A percentile compares a stretch with the other conserved stretches of the same genome.
Conservation (phyloP, 2,797 vertebrate species). For the Tarsius wallacei region DNA sequence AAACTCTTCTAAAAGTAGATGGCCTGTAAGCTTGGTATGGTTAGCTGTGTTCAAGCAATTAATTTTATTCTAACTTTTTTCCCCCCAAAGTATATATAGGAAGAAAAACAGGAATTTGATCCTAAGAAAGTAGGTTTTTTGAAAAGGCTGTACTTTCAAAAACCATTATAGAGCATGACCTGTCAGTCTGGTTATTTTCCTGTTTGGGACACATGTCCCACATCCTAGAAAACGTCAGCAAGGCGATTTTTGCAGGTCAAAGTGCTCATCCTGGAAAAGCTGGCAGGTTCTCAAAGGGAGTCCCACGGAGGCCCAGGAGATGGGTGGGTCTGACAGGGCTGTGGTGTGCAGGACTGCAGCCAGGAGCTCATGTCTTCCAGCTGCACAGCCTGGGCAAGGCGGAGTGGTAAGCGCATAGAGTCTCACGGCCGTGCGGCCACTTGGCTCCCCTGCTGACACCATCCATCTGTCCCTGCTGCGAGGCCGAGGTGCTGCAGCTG, state of each 20-base stretch:
- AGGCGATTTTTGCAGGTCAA: not conserved
- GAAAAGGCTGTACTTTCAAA: not conserved
- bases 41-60: slow-evolving; percentile 20
- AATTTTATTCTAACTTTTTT: slow-evolving; percentile 7
- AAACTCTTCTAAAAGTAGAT: not conserved
- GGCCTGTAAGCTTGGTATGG: slow-evolving; percentile 7
- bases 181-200: slow-evolving; percentile 12
- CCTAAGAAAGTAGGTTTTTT: not conserved
- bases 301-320: not conserved
- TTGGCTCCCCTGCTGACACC: not conserved
- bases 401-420: not conserved
- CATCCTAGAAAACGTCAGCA: slow-evolving; percentile 54
- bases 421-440: not conserved
- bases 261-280: slow-evolving; percentile 18
- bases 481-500: not conserved
- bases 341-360: not conserved
- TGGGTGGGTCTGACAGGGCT: slow-evolving; percentile 10
- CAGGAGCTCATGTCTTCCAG: not conserved
- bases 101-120: slow-evolving; percentile 23
- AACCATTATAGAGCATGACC: not conserved
- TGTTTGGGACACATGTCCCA: not conserved
- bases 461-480: not conserved
- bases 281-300: slow-evolving; percentile 65
- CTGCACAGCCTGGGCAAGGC: not conserved
- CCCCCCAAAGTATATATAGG: not conserved